Conservation (phyloP, 2,113 vertebrate species). For the Sinosuthora webbiana region DNA sequence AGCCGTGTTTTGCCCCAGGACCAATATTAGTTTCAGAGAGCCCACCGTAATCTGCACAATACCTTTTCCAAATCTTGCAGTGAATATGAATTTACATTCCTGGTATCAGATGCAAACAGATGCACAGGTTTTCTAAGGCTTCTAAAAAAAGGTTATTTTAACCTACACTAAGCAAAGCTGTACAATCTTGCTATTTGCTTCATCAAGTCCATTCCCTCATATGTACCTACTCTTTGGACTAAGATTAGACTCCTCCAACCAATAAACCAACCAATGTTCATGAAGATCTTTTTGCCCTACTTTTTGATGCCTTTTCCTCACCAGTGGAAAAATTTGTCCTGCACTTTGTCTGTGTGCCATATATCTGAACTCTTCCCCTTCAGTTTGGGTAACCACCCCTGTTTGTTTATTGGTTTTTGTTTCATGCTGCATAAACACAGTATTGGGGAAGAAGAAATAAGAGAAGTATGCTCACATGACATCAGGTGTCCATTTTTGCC, state of each 20-base stretch:
- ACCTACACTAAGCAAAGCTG: background rate
- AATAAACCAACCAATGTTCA: background rate
- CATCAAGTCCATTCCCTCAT: background rate
- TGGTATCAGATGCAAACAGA: background rate
- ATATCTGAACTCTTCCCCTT: background rate
- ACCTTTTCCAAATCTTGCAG: background rate
- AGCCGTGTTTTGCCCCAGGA: background rate
- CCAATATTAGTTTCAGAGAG: background rate
- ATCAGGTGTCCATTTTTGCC: no score
- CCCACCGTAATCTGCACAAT: background rate
- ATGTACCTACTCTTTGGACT: background rate
- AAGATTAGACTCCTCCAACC: background rate
- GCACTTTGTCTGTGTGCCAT: background rate
- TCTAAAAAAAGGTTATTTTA: background rate
- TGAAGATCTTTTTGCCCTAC: background rate
- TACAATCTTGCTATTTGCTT: background rate
- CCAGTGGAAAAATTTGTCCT: background rate
- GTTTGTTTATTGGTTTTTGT: background rate
- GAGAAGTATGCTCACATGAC: background rate
- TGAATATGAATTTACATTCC: background rate
- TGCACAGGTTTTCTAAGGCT: background rate
- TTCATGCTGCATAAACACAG: background rate
- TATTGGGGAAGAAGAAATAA: background rate
- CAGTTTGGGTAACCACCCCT: rapidly evolving
- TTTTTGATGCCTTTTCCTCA: background rate